These are phyloP conservation scores for Apis cerana DNA, from an alignment of 1,140 invertebrate genomes.

Conservation along the genomic window DNA sequence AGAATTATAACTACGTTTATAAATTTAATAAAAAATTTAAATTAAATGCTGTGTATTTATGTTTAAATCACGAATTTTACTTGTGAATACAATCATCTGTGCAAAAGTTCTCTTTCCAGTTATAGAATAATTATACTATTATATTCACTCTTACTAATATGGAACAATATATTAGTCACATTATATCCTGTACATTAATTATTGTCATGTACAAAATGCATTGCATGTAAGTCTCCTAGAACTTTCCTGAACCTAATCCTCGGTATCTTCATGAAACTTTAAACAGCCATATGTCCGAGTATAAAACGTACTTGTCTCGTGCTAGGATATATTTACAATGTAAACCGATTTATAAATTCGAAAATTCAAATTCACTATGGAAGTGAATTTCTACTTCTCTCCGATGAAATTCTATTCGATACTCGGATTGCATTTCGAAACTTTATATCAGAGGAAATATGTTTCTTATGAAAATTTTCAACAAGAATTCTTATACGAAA, in stretches of 20 bases:
- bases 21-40: background rate
- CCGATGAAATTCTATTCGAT: background rate
- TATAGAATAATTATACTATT: background rate
- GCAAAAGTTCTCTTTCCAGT: background rate
- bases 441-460: background rate
- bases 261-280: conserved; percentile 34
- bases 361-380: background rate
- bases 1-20: background rate
- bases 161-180: background rate
- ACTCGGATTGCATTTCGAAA: background rate
- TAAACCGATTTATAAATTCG: conserved; percentile 3
- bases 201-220: background rate
- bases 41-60: too few relatives aligned
- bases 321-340: background rate
- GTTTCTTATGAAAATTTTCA: background rate
- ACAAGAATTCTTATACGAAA: background rate
- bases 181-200: conserved; percentile 35
- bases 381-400: background rate
- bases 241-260: conserved; percentile 22
- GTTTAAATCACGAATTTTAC: background rate
- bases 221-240: background rate
- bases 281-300: conserved; percentile 1
- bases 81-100: too few relatives aligned
- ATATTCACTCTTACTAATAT: background rate
- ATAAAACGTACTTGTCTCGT: background rate